phyloP scores from a whole-genome alignment of 2,797 vertebrate genomes.

The Garrulus glandarius region DNA sequence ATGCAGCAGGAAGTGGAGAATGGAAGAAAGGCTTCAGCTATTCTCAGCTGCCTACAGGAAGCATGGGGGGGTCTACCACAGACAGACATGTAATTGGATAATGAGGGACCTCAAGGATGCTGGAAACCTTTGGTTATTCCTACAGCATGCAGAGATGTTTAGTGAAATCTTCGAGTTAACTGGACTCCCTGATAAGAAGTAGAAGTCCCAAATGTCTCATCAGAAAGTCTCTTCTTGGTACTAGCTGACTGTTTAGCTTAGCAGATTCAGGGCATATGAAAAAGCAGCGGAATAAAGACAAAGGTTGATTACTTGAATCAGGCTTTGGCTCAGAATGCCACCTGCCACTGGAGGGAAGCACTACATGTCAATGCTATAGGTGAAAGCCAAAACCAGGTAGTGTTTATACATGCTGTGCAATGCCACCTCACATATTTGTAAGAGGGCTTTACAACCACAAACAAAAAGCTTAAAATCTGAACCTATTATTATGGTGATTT shows the following conservation, averaged over 20 bases:
- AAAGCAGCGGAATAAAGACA: background rate
- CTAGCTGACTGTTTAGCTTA: background rate
- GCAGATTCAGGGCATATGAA: background rate
- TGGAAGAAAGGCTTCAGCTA: background rate
- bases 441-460: background rate
- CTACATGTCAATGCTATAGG: background rate
- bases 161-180: background rate
- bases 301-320: background rate
- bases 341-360: background rate
- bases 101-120: background rate
- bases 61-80: fast-evolving
- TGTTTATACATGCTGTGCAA: background rate
- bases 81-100: background rate
- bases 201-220: background rate
- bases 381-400: background rate
- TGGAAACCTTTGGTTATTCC: background rate
- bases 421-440: fast-evolving
- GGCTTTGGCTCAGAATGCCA: background rate
- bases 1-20: background rate
- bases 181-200: background rate
- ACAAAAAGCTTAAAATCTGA: background rate
- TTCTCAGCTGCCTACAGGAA: background rate
- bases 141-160: background rate
- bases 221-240: background rate
- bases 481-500: background rate